These are phyloP conservation scores for Emmelina monodactyla DNA, from an alignment of 2,888 invertebrate species.

Conservation along the genomic window DNA sequence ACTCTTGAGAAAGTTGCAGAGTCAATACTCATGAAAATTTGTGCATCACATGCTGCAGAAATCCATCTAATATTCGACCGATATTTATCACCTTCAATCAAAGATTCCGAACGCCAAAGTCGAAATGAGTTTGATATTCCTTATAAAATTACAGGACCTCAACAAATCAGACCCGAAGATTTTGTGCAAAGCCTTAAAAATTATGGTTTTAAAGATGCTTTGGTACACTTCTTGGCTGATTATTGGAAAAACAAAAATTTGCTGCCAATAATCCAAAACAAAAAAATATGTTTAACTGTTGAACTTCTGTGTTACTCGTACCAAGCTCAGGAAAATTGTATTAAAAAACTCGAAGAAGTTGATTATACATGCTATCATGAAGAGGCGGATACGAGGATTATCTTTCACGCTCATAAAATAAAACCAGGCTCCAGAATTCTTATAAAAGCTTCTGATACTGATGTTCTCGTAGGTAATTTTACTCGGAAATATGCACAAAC, in stretches of 20 bases:
- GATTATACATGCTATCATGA: conserved; percentile 15
- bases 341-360: conserved; percentile 13
- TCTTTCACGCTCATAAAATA: conserved; percentile 18
- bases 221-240: conserved; percentile 15
- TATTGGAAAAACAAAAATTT: conserved; percentile 11
- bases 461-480: conserved; percentile 19
- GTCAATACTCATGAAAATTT: conserved; percentile 16
- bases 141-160: conserved; percentile 22
- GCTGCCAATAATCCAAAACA: no score
- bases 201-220: conserved; percentile 16
- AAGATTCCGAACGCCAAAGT: conserved; percentile 19
- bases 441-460: conserved; percentile 18
- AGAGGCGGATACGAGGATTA: conserved; percentile 18
- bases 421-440: conserved; percentile 16
- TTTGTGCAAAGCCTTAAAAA: conserved; percentile 15
- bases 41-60: conserved; percentile 13
- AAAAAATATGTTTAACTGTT: conserved; percentile 7
- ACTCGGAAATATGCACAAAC: conserved; percentile 17
- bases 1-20: conserved; percentile 19
- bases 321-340: conserved; percentile 8
- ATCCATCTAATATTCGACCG: conserved; percentile 20
- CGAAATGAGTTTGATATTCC: conserved; percentile 17
- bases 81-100: conserved; percentile 25
- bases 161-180: conserved; percentile 14
- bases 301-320: conserved; percentile 11